Conservation (phyloP, 1,140 invertebrate species). For the Helicorthomorpha holstii region DNA sequence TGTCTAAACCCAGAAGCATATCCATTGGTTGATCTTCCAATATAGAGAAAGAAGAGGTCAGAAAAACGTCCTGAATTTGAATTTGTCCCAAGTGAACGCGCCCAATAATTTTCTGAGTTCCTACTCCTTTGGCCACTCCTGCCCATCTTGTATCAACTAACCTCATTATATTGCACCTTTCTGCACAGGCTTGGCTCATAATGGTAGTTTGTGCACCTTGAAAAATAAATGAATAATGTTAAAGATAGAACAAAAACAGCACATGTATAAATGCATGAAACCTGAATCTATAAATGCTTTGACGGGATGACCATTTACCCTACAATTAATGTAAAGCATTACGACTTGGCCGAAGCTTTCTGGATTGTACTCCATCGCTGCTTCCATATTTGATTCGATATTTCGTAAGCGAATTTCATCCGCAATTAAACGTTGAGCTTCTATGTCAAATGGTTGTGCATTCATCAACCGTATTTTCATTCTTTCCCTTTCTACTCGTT, state of each 20-base stretch:
- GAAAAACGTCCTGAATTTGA: conserved; percentile 80
- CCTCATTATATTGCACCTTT: conserved; percentile 89
- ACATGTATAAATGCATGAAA: conserved; percentile 17
- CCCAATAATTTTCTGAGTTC: conserved; percentile 86
- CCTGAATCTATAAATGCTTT: conserved; percentile 97
- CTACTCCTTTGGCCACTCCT: conserved; percentile 87
- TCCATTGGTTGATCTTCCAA: conserved; percentile 96
- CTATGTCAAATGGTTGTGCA: conserved; percentile 87
- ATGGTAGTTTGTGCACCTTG: conserved; percentile 81
- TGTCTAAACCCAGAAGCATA: conserved; percentile 91
- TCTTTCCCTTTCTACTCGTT: conserved; percentile 55
- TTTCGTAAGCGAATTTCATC: conserved; percentile 88
- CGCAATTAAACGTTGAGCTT: conserved; percentile 82
- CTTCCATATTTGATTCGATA: conserved; percentile 96
- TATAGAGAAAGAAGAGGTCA: conserved; percentile 95
- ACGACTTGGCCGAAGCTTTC: conserved; percentile 93
- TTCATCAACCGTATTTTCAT: conserved; percentile 72
- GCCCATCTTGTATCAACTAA: conserved; percentile 87
- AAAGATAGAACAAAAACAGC: not conserved
- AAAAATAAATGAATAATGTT: conserved; percentile 1
- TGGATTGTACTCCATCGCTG: conserved; percentile 94
- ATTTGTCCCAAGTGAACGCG: conserved; percentile 86
- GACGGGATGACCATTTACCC: conserved; percentile 85
- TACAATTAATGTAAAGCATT: conserved; percentile 94
- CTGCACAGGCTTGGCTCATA: conserved; percentile 79